Evolutionary conservation across 1,140 invertebrate genomes (phyloP).

Genomic region (Drosophila jambulina): DNA sequence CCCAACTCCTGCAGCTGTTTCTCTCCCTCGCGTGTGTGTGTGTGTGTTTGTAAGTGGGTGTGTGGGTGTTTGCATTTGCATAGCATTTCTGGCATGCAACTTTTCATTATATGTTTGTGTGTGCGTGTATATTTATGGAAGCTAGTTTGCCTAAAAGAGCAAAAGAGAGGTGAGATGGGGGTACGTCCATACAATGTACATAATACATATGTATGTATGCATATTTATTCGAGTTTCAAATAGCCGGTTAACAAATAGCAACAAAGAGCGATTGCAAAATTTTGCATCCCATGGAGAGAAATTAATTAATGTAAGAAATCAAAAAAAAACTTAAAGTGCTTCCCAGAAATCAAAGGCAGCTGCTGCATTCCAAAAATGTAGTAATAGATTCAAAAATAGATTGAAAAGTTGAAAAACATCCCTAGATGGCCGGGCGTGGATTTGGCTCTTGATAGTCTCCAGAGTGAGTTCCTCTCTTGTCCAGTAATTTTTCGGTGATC

Average conservation of each 20-base stretch:
- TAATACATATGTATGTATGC: neutral
- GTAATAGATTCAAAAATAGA: constrained; percentile 16
- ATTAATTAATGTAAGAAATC: neutral
- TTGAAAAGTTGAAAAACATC: neutral
- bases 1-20: constrained; percentile 30
- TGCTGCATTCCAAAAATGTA: constrained; percentile 9
- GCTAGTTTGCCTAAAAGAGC: constrained; percentile 29
- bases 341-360: constrained; percentile 1
- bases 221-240: constrained; percentile 3
- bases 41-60: constrained; percentile 18
- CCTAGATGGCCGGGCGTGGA: neutral
- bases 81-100: constrained; percentile 52
- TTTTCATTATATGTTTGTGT: constrained; percentile 11
- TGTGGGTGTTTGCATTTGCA: constrained; percentile 49
- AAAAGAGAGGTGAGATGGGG: constrained; percentile 2
- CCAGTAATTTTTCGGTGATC: neutral
- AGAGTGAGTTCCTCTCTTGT: neutral
- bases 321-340: neutral
- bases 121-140: constrained; percentile 41
- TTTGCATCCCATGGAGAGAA: neutral
- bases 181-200: constrained; percentile 1
- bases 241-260: constrained; percentile 12
- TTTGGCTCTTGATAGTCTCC: neutral
- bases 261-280: neutral
- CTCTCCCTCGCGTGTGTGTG: constrained; percentile 18